Conservation (phyloP, 2,797 vertebrate genomes). For the Sylvia borin region DNA sequence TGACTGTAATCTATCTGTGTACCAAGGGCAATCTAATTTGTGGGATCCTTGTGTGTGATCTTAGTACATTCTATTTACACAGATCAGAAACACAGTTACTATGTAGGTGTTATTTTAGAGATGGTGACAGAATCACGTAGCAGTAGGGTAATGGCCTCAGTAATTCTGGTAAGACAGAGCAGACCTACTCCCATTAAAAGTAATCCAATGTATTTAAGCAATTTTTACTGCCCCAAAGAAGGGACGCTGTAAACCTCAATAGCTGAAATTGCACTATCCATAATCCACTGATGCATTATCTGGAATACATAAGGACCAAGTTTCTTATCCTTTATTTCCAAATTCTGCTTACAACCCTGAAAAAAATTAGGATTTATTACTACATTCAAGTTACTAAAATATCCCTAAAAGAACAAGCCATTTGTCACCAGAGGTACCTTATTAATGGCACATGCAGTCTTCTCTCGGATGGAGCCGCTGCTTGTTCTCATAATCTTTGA, state of each 20-base stretch:
- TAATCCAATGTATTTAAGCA: neutral
- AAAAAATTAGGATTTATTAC: neutral
- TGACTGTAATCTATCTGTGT: neutral
- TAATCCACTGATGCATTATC: neutral
- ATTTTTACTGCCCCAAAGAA: neutral
- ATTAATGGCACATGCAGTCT: slow-evolving; percentile 94
- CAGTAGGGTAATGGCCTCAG: neutral
- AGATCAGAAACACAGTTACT: neutral
- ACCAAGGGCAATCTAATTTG: neutral
- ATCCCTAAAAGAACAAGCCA: neutral
- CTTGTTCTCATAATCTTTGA: slow-evolving; percentile 96
- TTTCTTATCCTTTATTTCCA: neutral
- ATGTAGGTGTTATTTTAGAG: neutral
- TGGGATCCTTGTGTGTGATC: neutral
- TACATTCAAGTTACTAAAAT: neutral
- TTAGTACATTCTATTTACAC: neutral
- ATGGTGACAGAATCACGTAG: neutral
- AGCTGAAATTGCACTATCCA: neutral
- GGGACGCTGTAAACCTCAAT: neutral
- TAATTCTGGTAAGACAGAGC: neutral
- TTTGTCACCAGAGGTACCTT: slow-evolving; percentile 80
- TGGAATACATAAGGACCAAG: neutral
- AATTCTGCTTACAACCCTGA: neutral
- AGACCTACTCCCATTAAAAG: neutral
- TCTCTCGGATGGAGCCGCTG: slow-evolving; percentile 91